These are phyloP conservation scores for Neopelma chrysocephalum DNA, from an alignment of 2,797 vertebrate species.

Conservation along the genomic window DNA sequence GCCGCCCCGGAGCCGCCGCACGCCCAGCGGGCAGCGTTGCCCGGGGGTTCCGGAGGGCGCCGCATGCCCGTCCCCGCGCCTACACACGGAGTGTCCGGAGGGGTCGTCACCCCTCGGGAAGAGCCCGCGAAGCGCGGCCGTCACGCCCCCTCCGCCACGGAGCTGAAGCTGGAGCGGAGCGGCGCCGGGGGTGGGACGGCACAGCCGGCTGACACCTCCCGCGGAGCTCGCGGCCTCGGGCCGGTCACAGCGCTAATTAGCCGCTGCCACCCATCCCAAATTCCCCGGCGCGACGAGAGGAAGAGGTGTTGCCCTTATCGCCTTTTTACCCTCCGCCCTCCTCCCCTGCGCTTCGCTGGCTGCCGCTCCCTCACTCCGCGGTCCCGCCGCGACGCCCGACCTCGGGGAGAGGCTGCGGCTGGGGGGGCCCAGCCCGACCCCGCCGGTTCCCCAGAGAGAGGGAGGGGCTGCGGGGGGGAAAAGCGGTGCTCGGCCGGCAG, in stretches of 20 bases:
- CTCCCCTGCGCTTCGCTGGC: neutral
- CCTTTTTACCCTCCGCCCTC: neutral
- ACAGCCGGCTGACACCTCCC: neutral
- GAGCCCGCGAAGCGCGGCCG: neutral
- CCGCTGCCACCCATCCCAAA: neutral
- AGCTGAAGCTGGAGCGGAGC: neutral
- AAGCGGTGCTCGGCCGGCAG: neutral
- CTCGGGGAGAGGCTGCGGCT: too few species aligned
- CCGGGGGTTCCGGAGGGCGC: neutral
- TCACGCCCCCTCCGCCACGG: slow-evolving; percentile 5
- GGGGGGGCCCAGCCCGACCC: too few species aligned
- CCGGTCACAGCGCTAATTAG: neutral
- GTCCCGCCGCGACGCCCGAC: neutral
- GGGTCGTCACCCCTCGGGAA: neutral
- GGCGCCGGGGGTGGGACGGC: neutral
- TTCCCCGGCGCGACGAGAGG: neutral
- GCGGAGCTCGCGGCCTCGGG: neutral
- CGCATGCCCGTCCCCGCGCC: neutral
- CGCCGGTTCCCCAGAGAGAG: neutral
- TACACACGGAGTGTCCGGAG: neutral
- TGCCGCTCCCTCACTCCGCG: neutral
- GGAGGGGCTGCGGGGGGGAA: neutral
- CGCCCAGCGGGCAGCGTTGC: neutral
- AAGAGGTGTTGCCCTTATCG: neutral
- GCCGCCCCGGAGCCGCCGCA: neutral